These are phyloP conservation scores for Drosophila glabriapex DNA, from an alignment of 2,888 invertebrate genomes.

Conservation along the genomic window DNA sequence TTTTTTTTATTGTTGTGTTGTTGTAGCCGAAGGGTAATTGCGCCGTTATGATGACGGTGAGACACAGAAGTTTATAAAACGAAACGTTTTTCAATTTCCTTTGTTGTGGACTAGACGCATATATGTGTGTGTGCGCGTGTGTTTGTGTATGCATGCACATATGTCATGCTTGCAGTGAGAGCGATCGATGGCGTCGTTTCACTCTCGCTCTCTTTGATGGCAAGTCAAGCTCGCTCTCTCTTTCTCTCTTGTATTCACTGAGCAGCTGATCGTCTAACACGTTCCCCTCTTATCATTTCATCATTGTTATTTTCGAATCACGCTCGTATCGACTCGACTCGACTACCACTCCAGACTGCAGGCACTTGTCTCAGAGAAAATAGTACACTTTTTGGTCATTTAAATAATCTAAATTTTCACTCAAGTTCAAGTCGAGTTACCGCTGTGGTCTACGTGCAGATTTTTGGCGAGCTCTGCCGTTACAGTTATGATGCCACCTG, in stretches of 20 bases:
- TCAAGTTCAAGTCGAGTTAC: background rate
- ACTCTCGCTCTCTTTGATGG: slow-evolving; percentile 28
- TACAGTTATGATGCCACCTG: background rate
- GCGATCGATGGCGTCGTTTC: slow-evolving; percentile 47
- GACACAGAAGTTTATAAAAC: slow-evolving; percentile 8
- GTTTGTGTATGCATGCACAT: slow-evolving; percentile 17
- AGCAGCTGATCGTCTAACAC: slow-evolving; percentile 53
- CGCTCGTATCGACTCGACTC: background rate
- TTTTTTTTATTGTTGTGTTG: slow-evolving; percentile 19
- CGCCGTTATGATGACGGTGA: slow-evolving; percentile 14
- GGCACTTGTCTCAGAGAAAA: background rate
- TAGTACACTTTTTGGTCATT: background rate
- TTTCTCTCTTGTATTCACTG: slow-evolving; percentile 5
- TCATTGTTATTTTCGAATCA: background rate
- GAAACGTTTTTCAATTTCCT: slow-evolving; percentile 37
- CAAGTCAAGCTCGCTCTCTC: slow-evolving; percentile 3
- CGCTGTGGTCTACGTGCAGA: background rate
- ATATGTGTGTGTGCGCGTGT: background rate
- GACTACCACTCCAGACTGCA: background rate
- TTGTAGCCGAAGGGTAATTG: slow-evolving; percentile 25
- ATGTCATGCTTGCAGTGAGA: slow-evolving; percentile 14
- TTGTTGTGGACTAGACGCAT: slow-evolving; percentile 32
- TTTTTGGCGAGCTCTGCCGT: background rate
- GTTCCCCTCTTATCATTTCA: slow-evolving; percentile 47
- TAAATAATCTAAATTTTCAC: background rate